phyloP scores from a whole-genome alignment of 2,113 vertebrate species.

The Scopus umbretta region DNA sequence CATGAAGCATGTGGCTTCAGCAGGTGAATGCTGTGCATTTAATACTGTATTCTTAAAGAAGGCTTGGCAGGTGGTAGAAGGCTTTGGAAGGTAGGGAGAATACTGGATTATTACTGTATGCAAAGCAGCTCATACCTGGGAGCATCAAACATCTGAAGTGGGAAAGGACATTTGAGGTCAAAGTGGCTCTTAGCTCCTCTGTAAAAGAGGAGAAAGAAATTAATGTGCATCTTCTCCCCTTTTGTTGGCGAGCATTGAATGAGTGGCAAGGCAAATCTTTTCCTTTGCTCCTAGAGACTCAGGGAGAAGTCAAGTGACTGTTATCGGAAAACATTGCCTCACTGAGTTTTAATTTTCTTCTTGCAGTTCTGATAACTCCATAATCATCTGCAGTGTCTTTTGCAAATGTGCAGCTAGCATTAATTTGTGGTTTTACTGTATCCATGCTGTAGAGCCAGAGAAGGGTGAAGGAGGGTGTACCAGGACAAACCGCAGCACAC shows the following conservation, averaged over 20 bases:
- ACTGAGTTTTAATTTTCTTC: neutral
- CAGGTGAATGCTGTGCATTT: neutral
- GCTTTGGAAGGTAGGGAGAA: neutral
- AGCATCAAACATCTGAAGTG: neutral
- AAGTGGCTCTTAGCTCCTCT: neutral
- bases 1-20: neutral
- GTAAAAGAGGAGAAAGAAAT: neutral
- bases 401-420: neutral
- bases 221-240: neutral
- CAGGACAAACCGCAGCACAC: neutral
- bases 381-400: neutral
- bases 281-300: neutral
- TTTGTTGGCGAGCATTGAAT: neutral
- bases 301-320: neutral
- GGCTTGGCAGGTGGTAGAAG: neutral
- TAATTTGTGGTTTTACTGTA: neutral
- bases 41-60: neutral
- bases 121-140: neutral
- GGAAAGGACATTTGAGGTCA: neutral
- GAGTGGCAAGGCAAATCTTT: neutral
- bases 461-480: neutral
- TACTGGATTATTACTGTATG: neutral
- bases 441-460: neutral
- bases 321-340: neutral
- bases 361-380: neutral